Evolutionary conservation across 2,888 invertebrate species (phyloP).

Genomic region (Nemotelus pantherinus): DNA sequence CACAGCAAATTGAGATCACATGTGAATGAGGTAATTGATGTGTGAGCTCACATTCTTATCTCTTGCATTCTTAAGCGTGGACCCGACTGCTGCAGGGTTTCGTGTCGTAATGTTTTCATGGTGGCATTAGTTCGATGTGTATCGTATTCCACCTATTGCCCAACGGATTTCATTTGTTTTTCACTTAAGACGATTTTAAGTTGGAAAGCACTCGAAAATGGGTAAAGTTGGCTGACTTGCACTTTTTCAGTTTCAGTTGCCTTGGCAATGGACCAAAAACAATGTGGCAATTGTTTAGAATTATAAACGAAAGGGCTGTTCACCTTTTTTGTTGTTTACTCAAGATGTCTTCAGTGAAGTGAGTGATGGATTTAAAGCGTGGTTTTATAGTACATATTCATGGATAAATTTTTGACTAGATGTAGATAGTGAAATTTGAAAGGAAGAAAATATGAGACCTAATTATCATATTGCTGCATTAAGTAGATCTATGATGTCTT

Average conservation of each 20-base stretch:
- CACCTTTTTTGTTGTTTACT: no score
- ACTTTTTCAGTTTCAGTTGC: constrained; percentile 7
- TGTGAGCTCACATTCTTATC: constrained; percentile 5
- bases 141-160: constrained; percentile 36
- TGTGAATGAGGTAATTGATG: constrained; percentile 28
- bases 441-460: no score
- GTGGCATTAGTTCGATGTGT: constrained; percentile 24
- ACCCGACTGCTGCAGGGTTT: not conserved
- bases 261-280: constrained; percentile 36
- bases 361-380: no score
- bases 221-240: not conserved
- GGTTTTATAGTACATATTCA: no score
- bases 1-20: constrained; percentile 39
- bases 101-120: constrained; percentile 19
- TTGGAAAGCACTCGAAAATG: not conserved
- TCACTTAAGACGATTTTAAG: constrained; percentile 31
- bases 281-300: not conserved
- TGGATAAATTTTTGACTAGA: no score
- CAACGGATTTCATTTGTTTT: constrained; percentile 25
- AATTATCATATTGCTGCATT: no score
- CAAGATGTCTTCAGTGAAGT: no score
- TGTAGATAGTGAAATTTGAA: no score
- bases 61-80: not conserved
- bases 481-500: no score
- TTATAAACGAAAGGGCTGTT: not conserved